phyloP scores from a whole-genome alignment of 2,797 vertebrate genomes.

The Sebastes variabilis region DNA sequence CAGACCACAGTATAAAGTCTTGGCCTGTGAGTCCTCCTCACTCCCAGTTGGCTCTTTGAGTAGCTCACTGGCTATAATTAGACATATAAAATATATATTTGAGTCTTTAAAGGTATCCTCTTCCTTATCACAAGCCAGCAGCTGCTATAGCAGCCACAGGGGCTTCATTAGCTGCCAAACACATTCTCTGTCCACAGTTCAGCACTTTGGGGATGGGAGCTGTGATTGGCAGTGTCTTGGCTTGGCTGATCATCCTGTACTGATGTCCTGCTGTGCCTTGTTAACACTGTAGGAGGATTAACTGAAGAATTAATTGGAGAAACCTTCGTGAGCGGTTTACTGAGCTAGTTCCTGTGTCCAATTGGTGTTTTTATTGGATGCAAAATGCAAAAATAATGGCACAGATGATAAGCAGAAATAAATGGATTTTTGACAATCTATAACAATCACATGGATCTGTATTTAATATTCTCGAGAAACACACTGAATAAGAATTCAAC shows the following conservation, averaged over 20 bases:
- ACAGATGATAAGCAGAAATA: neutral
- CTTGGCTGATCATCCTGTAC: constrained; percentile 29
- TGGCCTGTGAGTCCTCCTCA: constrained; percentile 5
- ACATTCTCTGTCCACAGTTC: constrained; percentile 11
- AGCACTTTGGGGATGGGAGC: constrained; percentile 27
- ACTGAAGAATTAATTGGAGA: constrained; percentile 41
- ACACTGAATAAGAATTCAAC: neutral
- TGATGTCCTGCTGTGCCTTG: constrained; percentile 31
- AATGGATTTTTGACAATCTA: neutral
- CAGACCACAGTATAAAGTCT: neutral
- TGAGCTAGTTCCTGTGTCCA: neutral
- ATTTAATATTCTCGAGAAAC: neutral
- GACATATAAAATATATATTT: neutral
- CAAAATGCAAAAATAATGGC: neutral
- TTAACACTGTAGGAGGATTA: constrained; percentile 55
- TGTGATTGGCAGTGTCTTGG: constrained; percentile 58
- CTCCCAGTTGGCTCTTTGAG: neutral
- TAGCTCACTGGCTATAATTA: constrained; percentile 10
- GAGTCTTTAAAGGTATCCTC: constrained; percentile 15
- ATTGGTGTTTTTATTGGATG: neutral
- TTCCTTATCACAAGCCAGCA: constrained; percentile 39
- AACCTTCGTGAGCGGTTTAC: constrained; percentile 9
- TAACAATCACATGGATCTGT: neutral
- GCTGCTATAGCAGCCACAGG: constrained; percentile 10
- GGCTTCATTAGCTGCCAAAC: constrained; percentile 43